These are phyloP conservation scores for Clarias magur DNA, from an alignment of 2,113 vertebrate species.

Conservation along the genomic window DNA sequence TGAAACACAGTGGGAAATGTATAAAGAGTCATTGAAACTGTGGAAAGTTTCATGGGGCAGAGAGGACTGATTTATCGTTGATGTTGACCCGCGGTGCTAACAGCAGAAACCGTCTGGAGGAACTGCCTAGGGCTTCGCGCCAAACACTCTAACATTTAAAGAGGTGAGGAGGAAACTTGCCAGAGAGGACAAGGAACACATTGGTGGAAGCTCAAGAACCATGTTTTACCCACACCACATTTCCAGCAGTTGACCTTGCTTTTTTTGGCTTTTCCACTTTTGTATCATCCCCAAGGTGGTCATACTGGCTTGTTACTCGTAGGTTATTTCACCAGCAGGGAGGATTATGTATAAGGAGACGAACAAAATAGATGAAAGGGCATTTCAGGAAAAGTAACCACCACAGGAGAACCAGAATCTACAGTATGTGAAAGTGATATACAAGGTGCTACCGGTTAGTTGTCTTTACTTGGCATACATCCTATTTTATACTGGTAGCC, in stretches of 20 bases:
- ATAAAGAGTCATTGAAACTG: constrained; percentile 53
- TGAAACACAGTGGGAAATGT: constrained; percentile 39
- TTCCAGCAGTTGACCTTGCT: constrained; percentile 16
- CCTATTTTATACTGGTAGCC: constrained; percentile 30
- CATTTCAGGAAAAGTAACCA: constrained; percentile 31
- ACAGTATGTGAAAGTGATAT: background rate
- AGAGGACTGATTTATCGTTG: constrained; percentile 78
- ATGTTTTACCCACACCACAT: constrained; percentile 58
- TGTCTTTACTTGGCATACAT: constrained; percentile 44
- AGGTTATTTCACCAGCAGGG: constrained; percentile 39
- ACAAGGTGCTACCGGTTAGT: constrained; percentile 53
- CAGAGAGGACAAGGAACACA: constrained; percentile 86
- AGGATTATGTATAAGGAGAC: constrained; percentile 52
- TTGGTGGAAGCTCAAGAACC: constrained; percentile 68
- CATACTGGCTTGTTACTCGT: constrained; percentile 32
- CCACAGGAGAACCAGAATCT: constrained; percentile 35
- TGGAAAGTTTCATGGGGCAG: constrained; percentile 78
- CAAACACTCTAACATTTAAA: constrained; percentile 96
- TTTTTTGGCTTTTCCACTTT: constrained; percentile 25
- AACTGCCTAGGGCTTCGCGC: constrained; percentile 82
- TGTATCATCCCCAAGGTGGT: constrained; percentile 42
- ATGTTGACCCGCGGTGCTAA: constrained; percentile 78
- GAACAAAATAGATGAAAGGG: constrained; percentile 52
- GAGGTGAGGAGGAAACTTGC: constrained; percentile 96
- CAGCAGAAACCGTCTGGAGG: constrained; percentile 78